Evolutionary conservation across 2,888 invertebrate genomes (phyloP), one percentile per base, ranked within the genome.

Genomic region (Chrysotoxum bicinctum): DNA sequence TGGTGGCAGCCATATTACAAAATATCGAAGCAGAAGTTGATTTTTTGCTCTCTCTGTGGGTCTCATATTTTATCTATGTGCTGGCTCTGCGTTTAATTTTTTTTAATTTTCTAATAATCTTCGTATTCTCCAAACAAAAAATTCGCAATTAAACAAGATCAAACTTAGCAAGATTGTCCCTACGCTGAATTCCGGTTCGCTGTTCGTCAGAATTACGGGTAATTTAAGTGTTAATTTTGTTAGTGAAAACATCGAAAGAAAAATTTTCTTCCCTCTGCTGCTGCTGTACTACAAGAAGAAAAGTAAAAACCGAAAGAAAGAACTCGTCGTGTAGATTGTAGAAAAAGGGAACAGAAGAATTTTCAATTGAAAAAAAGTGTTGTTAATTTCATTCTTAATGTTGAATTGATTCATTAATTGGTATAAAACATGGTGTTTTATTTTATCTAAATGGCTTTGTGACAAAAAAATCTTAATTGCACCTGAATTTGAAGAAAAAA

Each of bases 1-100:
- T 35, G 56, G 82, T 80, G 80, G 84, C 88, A 87, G 87, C 87
- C 87, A 87, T 87, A 87, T 87, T 87, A 87, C 76, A 79, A 84
- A 84, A 87, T 84, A 87, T 62, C n/a, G 43, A 62, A 62, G 40
- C 75, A 75, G 78, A 81, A 62, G 82, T 87, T 83, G 83, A 70
- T 84, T 84, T 84, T 87, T 84, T 85, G 76, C 84, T 84, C 84
- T 86, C 85, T 87, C 87, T 87, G 82, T 82, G 87, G 80, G 84
- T 84, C 84, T 74, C 72, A 62, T 62, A 62, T 58, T 58, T 58
- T 62, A 80, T 70, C 73, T 79, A 70, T 76, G 83, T 76, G 83
- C 83, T 84, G 75, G 84, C 72, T 84, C 84, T 84, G 74, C 75
- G 80, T 84, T 84, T 40, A 76, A 70, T 84, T 83, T 84, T 83